phyloP scores from a whole-genome alignment of 2,113 vertebrate genomes.

The Pithys albifrons region DNA sequence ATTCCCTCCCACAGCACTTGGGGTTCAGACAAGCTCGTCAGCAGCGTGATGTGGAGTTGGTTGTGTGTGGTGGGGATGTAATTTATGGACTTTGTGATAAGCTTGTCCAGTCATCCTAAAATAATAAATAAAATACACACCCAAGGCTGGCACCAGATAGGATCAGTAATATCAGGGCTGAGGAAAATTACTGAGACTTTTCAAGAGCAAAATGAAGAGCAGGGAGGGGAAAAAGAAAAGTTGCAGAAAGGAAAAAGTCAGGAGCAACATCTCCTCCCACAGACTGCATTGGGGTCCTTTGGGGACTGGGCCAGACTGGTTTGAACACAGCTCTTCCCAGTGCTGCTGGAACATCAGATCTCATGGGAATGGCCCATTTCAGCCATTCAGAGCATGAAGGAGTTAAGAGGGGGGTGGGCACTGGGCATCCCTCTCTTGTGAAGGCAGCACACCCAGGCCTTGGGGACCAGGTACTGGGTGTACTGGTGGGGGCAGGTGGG shows the following conservation, averaged over 20 bases:
- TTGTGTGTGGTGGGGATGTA: background rate
- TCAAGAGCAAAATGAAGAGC: background rate
- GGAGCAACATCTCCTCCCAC: background rate
- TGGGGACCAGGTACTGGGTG: background rate
- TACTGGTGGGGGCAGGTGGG: background rate
- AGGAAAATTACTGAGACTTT: background rate
- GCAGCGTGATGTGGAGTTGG: background rate
- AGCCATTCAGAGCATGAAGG: background rate
- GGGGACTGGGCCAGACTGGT: background rate
- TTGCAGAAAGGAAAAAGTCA: background rate
- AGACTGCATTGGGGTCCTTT: accelerated
- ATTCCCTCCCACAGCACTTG: accelerated
- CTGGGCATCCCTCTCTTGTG: background rate
- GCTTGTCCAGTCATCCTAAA: slow-evolving; percentile 39
- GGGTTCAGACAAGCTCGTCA: background rate
- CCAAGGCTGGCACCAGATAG: background rate
- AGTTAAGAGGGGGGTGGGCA: accelerated
- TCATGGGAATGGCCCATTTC: background rate
- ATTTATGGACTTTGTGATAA: slow-evolving; percentile 29
- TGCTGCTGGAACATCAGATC: background rate
- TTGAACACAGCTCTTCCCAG: background rate
- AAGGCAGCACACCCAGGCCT: no score
- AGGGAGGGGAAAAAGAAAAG: background rate
- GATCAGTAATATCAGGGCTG: slow-evolving; percentile 26
- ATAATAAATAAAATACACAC: slow-evolving; percentile 35